phyloP scores from a whole-genome alignment of 2,888 invertebrate genomes.

The Mesorhabditis spiculigera region DNA sequence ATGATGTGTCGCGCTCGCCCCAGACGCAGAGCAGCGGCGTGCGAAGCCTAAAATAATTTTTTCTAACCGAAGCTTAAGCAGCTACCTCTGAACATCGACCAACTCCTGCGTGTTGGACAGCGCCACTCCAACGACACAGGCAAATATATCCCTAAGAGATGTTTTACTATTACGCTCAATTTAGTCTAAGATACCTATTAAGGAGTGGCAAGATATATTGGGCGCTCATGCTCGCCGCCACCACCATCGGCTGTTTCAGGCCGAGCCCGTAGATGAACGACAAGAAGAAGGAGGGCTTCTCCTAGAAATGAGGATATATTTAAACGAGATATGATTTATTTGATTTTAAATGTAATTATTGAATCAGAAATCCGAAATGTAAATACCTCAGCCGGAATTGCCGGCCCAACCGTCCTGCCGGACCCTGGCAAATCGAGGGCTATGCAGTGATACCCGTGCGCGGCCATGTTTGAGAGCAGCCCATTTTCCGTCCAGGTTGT shows the following conservation, averaged over 20 bases:
- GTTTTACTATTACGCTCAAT: background rate
- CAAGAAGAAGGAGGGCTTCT: constrained; percentile 27
- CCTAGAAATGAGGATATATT: background rate
- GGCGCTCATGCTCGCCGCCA: constrained; percentile 38
- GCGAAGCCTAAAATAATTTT: constrained; percentile 15
- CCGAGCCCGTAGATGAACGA: constrained; percentile 28
- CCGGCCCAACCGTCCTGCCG: background rate
- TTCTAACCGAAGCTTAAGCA: background rate
- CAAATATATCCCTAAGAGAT: constrained; percentile 8
- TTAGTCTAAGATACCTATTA: constrained; percentile 10
- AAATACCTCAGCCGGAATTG: background rate
- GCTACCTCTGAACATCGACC: constrained; percentile 5
- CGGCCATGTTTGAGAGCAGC: constrained; percentile 27
- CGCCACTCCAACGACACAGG: constrained; percentile 37
- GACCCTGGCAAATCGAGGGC: constrained; percentile 39
- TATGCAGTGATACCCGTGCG: constrained; percentile 36
- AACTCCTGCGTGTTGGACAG: constrained; percentile 40
- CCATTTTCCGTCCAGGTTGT: constrained; percentile 36
- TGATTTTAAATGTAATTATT: background rate
- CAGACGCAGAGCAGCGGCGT: constrained; percentile 37
- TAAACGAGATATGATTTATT: too few species aligned
- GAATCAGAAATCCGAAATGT: background rate
- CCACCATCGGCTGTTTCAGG: constrained; percentile 32
- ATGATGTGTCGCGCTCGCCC: constrained; percentile 35
- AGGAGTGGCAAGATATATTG: constrained; percentile 38